These are phyloP conservation scores for Aplochiton taeniatus DNA, from an alignment of 2,797 vertebrate species.

Conservation along the genomic window DNA sequence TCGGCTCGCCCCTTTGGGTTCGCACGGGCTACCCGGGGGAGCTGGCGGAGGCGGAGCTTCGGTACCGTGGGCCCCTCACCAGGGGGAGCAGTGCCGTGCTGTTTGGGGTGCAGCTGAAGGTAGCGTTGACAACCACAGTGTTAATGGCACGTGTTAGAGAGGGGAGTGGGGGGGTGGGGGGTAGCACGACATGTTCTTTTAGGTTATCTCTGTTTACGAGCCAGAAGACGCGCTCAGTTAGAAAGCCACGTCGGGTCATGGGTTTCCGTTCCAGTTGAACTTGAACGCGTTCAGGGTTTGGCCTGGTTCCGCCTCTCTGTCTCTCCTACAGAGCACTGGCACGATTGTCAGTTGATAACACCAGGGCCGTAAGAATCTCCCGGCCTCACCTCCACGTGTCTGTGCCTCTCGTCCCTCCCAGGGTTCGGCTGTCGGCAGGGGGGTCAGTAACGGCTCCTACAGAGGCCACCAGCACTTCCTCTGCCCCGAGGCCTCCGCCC, in stretches of 20 bases:
- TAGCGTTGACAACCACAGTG: slow-evolving; percentile 30
- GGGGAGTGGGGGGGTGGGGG: too few species aligned
- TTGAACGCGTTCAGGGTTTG: too few species aligned
- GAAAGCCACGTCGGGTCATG: neutral
- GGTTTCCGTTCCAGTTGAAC: neutral
- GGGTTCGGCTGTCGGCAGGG: slow-evolving; percentile 74
- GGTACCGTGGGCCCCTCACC: slow-evolving; percentile 70
- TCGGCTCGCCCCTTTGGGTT: slow-evolving; percentile 68
- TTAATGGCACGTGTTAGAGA: too few species aligned
- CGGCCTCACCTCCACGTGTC: neutral
- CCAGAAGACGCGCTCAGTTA: neutral
- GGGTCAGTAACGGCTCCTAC: slow-evolving; percentile 70
- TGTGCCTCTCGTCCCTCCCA: slow-evolving; percentile 32
- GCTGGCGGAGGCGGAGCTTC: slow-evolving; percentile 73
- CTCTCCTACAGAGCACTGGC: too few species aligned
- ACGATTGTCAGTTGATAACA: too few species aligned
- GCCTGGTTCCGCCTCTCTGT: neutral
- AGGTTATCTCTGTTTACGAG: too few species aligned
- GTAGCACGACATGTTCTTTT: too few species aligned
- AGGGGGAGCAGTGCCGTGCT: slow-evolving; percentile 63
- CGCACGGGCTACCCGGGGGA: slow-evolving; percentile 63
- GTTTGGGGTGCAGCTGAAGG: slow-evolving; percentile 82
- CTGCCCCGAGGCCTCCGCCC: slow-evolving; percentile 75
- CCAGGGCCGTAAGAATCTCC: too few species aligned
- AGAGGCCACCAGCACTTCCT: slow-evolving; percentile 75